phyloP scores from a whole-genome alignment of 2,113 vertebrate genomes.

The Tragelaphus imberbis region DNA sequence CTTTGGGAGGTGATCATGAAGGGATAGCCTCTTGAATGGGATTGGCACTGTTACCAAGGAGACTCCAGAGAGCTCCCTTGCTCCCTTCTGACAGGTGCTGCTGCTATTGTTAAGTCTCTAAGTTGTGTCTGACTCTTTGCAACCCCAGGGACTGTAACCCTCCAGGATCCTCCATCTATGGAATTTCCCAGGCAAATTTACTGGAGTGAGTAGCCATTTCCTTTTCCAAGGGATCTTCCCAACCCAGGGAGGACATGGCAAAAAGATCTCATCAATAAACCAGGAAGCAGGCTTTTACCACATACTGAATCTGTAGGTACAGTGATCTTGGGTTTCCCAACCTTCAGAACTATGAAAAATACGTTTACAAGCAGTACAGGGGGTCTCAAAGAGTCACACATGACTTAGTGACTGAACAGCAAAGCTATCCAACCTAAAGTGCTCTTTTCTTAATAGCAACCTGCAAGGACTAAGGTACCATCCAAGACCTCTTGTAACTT shows the following conservation, averaged over 20 bases:
- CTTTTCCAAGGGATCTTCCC: background rate
- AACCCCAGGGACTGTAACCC: background rate
- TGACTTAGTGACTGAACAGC: background rate
- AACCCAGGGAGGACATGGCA: background rate
- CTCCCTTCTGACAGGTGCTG: background rate
- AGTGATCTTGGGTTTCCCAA: background rate
- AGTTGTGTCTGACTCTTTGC: background rate
- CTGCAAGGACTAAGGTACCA: background rate
- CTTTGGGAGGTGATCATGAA: background rate
- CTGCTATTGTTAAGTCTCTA: background rate
- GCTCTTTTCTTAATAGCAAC: background rate
- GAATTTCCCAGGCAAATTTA: background rate
- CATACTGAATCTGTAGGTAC: background rate
- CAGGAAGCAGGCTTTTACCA: background rate
- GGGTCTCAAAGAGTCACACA: background rate
- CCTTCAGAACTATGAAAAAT: background rate
- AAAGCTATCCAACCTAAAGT: background rate
- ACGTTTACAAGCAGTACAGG: background rate
- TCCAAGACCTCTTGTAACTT: background rate
- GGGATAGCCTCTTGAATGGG: background rate
- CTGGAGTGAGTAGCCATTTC: background rate
- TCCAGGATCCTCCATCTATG: rapidly evolving
- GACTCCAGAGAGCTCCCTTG: background rate
- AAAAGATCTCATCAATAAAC: background rate
- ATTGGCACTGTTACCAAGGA: background rate